A percentile compares a stretch with the other conserved stretches of the same genome.
These are phyloP conservation scores for Sebastiscus albofasciatus DNA, from an alignment of 2,797 vertebrate genomes.

Conservation along the genomic window DNA sequence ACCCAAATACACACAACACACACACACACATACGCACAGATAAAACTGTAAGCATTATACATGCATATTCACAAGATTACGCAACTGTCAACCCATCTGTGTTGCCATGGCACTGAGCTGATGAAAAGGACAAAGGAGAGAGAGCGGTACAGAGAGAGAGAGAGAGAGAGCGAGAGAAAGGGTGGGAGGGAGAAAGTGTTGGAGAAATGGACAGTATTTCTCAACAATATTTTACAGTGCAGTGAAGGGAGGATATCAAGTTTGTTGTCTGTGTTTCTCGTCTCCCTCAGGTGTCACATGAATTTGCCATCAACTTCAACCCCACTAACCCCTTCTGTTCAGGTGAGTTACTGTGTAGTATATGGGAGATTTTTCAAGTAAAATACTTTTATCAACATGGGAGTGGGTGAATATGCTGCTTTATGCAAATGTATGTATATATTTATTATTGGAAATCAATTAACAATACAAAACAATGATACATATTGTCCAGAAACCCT, in stretches of 20 bases:
- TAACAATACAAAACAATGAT: too few relatives aligned
- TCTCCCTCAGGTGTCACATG: slow-evolving; percentile 92
- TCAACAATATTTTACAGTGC: slow-evolving; percentile 33
- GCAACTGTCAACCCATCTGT: slow-evolving; percentile 86
- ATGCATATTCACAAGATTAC: slow-evolving; percentile 84
- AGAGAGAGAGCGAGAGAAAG: slow-evolving; percentile 1
- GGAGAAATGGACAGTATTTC: slow-evolving; percentile 50
- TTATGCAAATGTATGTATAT: too few relatives aligned
- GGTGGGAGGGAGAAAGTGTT: slow-evolving; percentile 52
- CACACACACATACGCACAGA: slow-evolving; percentile 37
- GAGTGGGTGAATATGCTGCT: too few relatives aligned
- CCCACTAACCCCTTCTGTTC: slow-evolving; percentile 97
- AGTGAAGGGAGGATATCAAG: neutral
- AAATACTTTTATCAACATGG: too few relatives aligned
- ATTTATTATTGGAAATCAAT: too few relatives aligned
- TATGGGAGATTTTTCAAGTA: too few relatives aligned
- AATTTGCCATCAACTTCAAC: slow-evolving; percentile 99
- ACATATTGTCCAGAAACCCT: too few relatives aligned
- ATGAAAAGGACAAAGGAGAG: slow-evolving; percentile 82
- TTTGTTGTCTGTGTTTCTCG: slow-evolving; percentile 34
- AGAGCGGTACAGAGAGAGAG: slow-evolving; percentile 31
- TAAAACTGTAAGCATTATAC: slow-evolving; percentile 63
- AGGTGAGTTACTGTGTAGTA: slow-evolving; percentile 81
- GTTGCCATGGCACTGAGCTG: slow-evolving; percentile 85
- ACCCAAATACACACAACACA: slow-evolving; percentile 21